Evolutionary conservation across 1,140 invertebrate species (phyloP), one percentile per base, ranked within the genome.

Genomic region (Drosophila guanche): DNA sequence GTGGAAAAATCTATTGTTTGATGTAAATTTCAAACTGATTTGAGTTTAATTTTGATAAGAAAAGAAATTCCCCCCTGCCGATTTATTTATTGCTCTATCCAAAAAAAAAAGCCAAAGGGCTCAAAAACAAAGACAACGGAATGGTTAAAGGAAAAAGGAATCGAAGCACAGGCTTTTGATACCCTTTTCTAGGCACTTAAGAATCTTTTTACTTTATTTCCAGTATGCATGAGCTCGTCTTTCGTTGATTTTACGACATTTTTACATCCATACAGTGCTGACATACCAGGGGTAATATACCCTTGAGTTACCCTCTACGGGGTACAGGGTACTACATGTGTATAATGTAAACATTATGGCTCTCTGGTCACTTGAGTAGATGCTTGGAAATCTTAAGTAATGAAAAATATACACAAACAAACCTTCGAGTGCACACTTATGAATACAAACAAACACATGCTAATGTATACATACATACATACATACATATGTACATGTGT

Each of bases 401-500:
- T 51, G 29, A 23, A 59, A 59, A 52, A 52, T 43, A 43, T 25
- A 60, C 57, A 60, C 33, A 60, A 29, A 40, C 40, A 53, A 52
- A 53, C 58, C 58, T 53, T 53, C 40, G 40, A 61, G 58, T 61
- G 23, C 41, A 43, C 67, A 46, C 20, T 45, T 45, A 29, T 27
- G n/a, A 29, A 50, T 16, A 5, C 23, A 16, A 12, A 25, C n/a
- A 51, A n/a, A 23, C 7, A 27, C 23, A 50, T 50, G 25, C 5
- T 2, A 23, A 48, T 12, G 8, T 29, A 29, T 37, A 53, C 12
- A 22, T 40, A 22, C 37, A 3, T 52, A 37, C 5, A 29, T 40
- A 25, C 29, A 25, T n/a, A 53, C 16, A 22, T 37, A 8, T 12
- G 14, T 12, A 37, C 14, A 22, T 29, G 33, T 41, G n/a, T n/a